Base-by-base conservation (phyloP, 2,888 invertebrate genomes). In the Ditula angustiorana region DNA sequence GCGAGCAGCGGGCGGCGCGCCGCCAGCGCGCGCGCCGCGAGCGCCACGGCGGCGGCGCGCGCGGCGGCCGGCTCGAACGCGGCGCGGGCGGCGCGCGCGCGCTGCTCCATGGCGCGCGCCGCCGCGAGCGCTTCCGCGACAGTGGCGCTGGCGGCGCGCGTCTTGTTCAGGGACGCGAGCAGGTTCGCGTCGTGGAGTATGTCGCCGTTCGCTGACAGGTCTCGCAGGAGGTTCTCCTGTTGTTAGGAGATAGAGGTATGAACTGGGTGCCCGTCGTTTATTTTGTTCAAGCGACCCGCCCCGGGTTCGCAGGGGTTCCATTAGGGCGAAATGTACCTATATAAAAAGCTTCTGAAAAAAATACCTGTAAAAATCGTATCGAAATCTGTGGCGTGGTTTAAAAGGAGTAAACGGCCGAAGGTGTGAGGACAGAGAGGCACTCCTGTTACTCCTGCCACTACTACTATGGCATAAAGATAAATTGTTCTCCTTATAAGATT, bases 111-210 rank as follows among this genome's bases (percentile, higher is more conserved):
- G 0, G 75, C 80, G 0, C 80, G 83, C 11, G 94, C 94, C n/a
- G 86, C 85, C 21, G 84, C 81, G 5, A 94, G 79, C 2, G 94
- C 92, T 2, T 78, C 76, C 0, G 85, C 78, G 13, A 94, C 93
- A 13, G 93, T 93, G 11, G 80, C 83, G 46, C 93, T 88, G 0
- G 94, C 92, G 2, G 87, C 85, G 11, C 94, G 93, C 0, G 94
- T 94, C 16, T 88, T 86, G 65, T 93, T 90, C 30, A 94, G 75
- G 0, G 94, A 94, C 0, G 89, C 87, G 0, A 94, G 79, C 0
- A 94, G 82, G 19, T 84, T 85, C 13, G 85, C 82, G 70, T 93
- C 93, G 79, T 92, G 87, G 0, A 93, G 74, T 7, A 93, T 91
- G 68, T 93, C 88, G 33, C 77, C 76, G 69, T 88, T 88, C 50